Evolutionary conservation across 1,140 invertebrate species (phyloP).

Genomic region (Mamestra configurata): DNA sequence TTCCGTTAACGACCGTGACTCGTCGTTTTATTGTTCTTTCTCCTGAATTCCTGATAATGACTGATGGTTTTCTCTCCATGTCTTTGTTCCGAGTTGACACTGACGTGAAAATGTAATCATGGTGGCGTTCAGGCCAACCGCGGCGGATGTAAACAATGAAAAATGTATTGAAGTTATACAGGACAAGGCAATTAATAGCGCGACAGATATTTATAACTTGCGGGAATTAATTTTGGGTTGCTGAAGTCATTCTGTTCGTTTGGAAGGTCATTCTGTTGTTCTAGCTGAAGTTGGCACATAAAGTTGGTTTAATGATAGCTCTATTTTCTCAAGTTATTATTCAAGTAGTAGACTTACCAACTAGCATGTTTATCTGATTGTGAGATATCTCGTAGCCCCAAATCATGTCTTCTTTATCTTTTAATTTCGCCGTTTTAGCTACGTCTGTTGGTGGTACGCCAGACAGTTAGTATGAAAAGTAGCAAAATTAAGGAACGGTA

Average conservation of each 20-base stretch:
- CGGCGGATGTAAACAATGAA: conserved; percentile 75
- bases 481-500: conserved; percentile 41
- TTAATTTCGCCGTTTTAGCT: neutral
- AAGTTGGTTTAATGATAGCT: neutral
- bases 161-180: conserved; percentile 68
- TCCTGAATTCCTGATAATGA: conserved; percentile 78
- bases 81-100: conserved; percentile 83
- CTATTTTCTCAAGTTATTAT: neutral
- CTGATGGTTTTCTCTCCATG: conserved; percentile 80
- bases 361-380: neutral
- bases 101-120: conserved; percentile 84
- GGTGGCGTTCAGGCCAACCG: conserved; percentile 61
- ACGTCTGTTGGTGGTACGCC: neutral
- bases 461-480: conserved; percentile 32
- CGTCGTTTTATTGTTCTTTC: conserved; percentile 80
- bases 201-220: conserved; percentile 49
- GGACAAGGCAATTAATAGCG: conserved; percentile 64
- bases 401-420: conserved; percentile 4
- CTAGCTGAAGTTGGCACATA: neutral
- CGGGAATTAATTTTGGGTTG: conserved; percentile 25
- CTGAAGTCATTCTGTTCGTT: neutral
- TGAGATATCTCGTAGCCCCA: neutral
- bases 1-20: conserved; percentile 83
- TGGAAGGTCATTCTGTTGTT: neutral
- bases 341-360: too few relatives aligned